Conservation (phyloP, 2,113 vertebrate species). For the Ceratotherium simum region DNA sequence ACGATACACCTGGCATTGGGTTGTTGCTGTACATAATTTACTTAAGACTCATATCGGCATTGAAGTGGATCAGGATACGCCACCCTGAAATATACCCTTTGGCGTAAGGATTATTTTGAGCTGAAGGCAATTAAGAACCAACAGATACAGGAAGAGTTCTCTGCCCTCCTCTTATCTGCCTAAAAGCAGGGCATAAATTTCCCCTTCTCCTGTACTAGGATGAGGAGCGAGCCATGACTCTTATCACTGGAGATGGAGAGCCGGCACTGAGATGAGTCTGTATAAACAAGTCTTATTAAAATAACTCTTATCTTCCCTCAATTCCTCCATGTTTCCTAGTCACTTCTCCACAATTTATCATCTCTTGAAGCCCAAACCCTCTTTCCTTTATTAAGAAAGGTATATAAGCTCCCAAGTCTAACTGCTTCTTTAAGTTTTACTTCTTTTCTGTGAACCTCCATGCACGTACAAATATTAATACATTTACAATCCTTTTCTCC, state of each 20-base stretch:
- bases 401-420: not conserved
- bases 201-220: not conserved
- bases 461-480: not conserved
- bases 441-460: not conserved
- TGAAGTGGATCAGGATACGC: not conserved
- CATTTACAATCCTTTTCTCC: not conserved
- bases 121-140: not conserved
- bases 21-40: not conserved
- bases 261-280: not conserved
- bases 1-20: not conserved
- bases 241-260: not conserved
- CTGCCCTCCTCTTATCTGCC: not conserved
- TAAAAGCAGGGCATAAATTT: not conserved
- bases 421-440: not conserved
- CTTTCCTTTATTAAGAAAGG: not conserved
- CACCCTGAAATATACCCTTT: not conserved
- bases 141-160: not conserved
- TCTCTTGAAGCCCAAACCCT: not conserved
- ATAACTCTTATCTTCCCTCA: not conserved
- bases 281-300: not conserved
- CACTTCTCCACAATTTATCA: not conserved
- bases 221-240: not conserved
- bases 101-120: slow-evolving; percentile 43
- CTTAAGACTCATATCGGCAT: not conserved
- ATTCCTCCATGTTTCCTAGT: not conserved